Conservation (phyloP, 2,797 vertebrate genomes). For the Acrossocheilus wenchowensis region DNA sequence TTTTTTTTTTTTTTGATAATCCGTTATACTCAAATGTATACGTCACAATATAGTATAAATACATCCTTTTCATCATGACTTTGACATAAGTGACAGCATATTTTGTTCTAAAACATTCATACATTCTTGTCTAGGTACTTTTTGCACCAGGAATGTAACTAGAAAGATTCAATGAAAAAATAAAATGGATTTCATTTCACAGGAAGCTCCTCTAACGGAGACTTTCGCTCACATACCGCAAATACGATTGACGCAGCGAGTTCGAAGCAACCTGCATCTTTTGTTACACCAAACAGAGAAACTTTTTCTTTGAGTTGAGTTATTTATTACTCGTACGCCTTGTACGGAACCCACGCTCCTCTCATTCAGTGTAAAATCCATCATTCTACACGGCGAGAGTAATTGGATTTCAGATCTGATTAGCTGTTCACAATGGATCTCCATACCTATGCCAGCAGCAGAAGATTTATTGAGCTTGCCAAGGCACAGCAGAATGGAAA, state of each 20-base stretch:
- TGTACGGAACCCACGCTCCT: constrained; percentile 11
- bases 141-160: neutral
- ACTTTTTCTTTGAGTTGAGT: constrained; percentile 43
- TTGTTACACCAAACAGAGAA: constrained; percentile 31
- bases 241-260: constrained; percentile 6
- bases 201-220: neutral
- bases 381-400: constrained; percentile 51
- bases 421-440: constrained; percentile 55
- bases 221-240: neutral
- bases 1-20: neutral
- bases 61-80: neutral
- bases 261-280: constrained; percentile 3
- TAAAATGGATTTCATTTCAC: neutral
- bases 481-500: constrained; percentile 27
- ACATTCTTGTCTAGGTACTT: neutral
- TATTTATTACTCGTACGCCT: constrained; percentile 20
- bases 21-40: neutral
- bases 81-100: neutral
- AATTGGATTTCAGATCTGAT: constrained; percentile 62
- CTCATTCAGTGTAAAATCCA: constrained; percentile 55
- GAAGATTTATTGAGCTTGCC: constrained; percentile 57
- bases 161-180: neutral
- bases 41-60: neutral
- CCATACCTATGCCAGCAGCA: constrained; percentile 47
- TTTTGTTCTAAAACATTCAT: neutral